Percentiles rank a stretch among this genome's conserved stretches.
phyloP scores from a whole-genome alignment of 2,888 invertebrate species.

The Leuctra nigra region DNA sequence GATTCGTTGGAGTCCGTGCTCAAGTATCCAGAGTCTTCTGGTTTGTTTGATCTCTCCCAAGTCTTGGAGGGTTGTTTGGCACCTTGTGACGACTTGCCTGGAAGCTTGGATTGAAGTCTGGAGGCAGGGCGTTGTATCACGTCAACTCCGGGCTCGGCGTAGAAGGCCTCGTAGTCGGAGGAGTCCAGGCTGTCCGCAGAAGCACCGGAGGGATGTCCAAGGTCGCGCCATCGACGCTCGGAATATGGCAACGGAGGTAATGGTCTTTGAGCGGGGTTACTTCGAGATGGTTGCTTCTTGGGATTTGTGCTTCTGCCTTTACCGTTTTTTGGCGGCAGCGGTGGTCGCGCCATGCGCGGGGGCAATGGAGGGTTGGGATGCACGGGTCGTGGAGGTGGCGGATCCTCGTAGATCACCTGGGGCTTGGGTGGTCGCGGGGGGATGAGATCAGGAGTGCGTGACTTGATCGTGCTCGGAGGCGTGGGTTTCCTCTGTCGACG shows the following conservation, averaged over 20 bases:
- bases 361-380: constrained; percentile 38
- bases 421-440: constrained; percentile 18
- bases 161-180: constrained; percentile 44
- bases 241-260: constrained; percentile 31
- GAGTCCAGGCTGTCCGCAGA: constrained; percentile 45
- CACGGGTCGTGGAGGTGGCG: constrained; percentile 26
- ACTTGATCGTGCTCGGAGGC: constrained; percentile 43
- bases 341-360: constrained; percentile 36
- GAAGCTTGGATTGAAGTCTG: constrained; percentile 27
- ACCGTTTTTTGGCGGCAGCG: constrained; percentile 34
- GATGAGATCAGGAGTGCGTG: constrained; percentile 54
- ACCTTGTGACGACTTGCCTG: constrained; percentile 31
- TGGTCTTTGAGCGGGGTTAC: constrained; percentile 38
- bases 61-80: constrained; percentile 35
- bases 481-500: constrained; percentile 61
- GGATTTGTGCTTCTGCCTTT: constrained; percentile 26
- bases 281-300: constrained; percentile 12
- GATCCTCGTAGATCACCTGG: constrained; percentile 2
- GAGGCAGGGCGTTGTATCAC: neutral
- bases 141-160: constrained; percentile 30
- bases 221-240: constrained; percentile 8
- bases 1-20: constrained; percentile 66
- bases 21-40: constrained; percentile 76
- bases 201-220: constrained; percentile 42
- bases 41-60: constrained; percentile 39